phyloP scores from a whole-genome alignment of 2,888 invertebrate genomes.

The Drosophila sordidapex region DNA sequence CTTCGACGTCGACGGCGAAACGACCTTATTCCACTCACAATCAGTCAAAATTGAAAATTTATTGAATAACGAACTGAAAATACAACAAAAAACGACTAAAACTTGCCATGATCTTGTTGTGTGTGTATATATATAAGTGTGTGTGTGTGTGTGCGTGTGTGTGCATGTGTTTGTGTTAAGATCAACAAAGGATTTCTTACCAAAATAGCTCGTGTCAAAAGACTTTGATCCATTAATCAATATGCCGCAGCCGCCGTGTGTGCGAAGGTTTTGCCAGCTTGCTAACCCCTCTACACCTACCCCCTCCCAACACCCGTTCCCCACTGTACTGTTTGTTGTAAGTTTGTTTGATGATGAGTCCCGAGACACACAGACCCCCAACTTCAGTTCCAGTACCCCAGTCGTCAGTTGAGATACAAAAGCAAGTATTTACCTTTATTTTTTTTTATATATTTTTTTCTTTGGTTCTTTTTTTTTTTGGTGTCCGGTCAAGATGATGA shows the following conservation, averaged over 20 bases:
- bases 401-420: conserved; percentile 41
- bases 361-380: conserved; percentile 47
- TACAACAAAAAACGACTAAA: conserved; percentile 57
- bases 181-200: conserved; percentile 84
- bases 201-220: conserved; percentile 85
- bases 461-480: conserved; percentile 27
- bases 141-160: conserved; percentile 33
- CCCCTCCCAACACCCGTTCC: too few relatives aligned
- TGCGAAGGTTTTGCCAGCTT: conserved; percentile 71
- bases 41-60: conserved; percentile 85
- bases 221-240: conserved; percentile 85
- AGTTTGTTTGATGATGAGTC: conserved; percentile 68
- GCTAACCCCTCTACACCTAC: conserved; percentile 1
- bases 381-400: conserved; percentile 41
- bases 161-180: conserved; percentile 75
- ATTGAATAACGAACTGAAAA: conserved; percentile 81
- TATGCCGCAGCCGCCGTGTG: conserved; percentile 78
- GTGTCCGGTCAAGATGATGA: conserved; percentile 74
- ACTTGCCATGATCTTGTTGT: conserved; percentile 35
- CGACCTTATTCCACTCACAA: conserved; percentile 83
- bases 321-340: conserved; percentile 51
- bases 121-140: not conserved
- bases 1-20: conserved; percentile 41
- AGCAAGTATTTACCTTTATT: conserved; percentile 53
- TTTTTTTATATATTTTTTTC: conserved; percentile 17